Percentiles rank a stretch among this genome's conserved stretches.
Conservation (phyloP, 2,888 invertebrate genomes). For the Lochmaea capreae region DNA sequence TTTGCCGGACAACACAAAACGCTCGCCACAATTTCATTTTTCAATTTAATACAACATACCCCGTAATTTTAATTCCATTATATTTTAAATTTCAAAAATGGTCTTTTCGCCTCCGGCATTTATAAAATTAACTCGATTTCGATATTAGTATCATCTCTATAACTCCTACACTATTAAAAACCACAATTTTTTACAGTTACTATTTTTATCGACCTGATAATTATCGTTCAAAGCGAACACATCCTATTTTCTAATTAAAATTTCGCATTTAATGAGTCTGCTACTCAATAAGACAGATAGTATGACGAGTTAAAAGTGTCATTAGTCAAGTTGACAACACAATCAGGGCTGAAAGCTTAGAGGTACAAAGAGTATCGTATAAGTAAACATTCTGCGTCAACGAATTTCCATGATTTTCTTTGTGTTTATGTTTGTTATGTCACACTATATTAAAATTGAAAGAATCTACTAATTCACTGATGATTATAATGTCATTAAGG, state of each 20-base stretch:
- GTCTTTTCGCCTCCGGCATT: no score
- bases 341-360: slow-evolving; percentile 28
- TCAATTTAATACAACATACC: not conserved
- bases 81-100: slow-evolving; percentile 3
- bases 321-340: slow-evolving; percentile 28
- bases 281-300: slow-evolving; percentile 14
- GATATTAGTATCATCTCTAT: no score
- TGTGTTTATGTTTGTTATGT: slow-evolving; percentile 1
- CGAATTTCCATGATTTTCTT: slow-evolving; percentile 13
- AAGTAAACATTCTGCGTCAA: slow-evolving; percentile 10
- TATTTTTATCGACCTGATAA: no score
- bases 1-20: slow-evolving; percentile 6
- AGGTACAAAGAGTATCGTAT: slow-evolving; percentile 10
- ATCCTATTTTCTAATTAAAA: slow-evolving; percentile 15
- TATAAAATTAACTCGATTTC: no score
- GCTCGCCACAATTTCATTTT: slow-evolving; percentile 10
- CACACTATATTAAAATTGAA: slow-evolving; percentile 5
- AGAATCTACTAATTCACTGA: not conserved
- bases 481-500: not conserved
- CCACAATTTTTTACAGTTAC: no score
- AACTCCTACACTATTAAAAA: no score
- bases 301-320: slow-evolving; percentile 19
- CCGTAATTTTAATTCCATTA: slow-evolving; percentile 13
- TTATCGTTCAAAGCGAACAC: not conserved
- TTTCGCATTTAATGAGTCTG: slow-evolving; percentile 5